phyloP scores from a whole-genome alignment of 2,113 vertebrate species.

The Odocoileus virginianus region DNA sequence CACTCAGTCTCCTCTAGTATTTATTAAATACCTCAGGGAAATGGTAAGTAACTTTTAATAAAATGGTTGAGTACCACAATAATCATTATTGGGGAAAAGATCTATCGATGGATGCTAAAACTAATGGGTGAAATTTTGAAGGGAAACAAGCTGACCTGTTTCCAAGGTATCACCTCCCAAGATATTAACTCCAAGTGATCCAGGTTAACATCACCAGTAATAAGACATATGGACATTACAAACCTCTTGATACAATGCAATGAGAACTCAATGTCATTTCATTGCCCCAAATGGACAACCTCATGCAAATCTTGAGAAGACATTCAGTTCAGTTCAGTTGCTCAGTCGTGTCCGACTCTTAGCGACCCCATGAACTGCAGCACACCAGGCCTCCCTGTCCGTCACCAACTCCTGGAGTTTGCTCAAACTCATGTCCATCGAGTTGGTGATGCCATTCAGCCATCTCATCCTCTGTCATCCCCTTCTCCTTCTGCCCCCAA shows the following conservation, averaged over 20 bases:
- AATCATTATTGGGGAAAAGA: background rate
- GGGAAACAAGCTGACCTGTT: background rate
- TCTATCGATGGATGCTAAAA: background rate
- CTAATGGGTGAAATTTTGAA: background rate
- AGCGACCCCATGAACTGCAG: too few species aligned
- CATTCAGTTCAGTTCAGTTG: background rate
- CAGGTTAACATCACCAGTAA: background rate
- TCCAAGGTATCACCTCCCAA: background rate
- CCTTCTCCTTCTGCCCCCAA: too few species aligned
- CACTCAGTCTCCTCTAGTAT: background rate
- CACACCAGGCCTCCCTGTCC: too few species aligned
- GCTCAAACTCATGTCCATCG: too few species aligned
- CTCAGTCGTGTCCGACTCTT: too few species aligned
- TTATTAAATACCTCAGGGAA: background rate
- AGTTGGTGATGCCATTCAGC: too few species aligned
- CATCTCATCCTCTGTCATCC: too few species aligned
- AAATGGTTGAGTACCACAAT: background rate
- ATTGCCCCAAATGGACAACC: background rate
- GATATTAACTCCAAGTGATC: background rate
- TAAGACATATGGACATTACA: background rate
- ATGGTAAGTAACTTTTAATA: background rate
- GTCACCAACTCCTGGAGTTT: too few species aligned
- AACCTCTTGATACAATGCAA: background rate
- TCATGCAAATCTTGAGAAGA: background rate
- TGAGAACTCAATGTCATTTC: background rate